Evolutionary conservation across 2,113 vertebrate species (phyloP).

Genomic region (Oxyruncus cristatus): DNA sequence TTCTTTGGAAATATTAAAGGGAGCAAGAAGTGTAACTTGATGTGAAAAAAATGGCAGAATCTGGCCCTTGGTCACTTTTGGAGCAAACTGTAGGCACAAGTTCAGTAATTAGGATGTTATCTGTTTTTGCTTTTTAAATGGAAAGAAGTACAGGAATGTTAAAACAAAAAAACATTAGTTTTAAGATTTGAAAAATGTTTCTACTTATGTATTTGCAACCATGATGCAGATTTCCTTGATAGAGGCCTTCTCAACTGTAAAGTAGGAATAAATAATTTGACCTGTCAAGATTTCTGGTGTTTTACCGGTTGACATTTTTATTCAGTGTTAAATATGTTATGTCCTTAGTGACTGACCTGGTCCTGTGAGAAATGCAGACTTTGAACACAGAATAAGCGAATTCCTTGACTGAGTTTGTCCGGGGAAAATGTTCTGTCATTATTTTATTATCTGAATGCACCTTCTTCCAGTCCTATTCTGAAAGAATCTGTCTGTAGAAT

Average conservation of each 20-base stretch:
- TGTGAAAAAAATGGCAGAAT: not conserved
- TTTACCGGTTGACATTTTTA: not conserved
- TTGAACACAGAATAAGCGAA: not conserved
- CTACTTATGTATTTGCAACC: not conserved
- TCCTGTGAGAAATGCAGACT: not conserved
- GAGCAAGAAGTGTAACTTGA: not conserved
- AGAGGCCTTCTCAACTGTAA: not conserved
- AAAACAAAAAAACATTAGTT: not conserved
- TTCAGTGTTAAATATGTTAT: not conserved
- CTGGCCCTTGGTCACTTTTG: accelerated
- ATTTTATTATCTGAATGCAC: not conserved
- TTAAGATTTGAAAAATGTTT: not conserved
- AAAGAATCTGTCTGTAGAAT: not conserved
- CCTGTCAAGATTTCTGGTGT: not conserved
- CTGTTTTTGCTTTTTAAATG: not conserved
- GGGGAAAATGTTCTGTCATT: not conserved
- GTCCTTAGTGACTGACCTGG: not conserved
- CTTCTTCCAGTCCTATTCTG: not conserved
- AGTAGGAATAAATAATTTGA: not conserved
- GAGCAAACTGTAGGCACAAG: not conserved
- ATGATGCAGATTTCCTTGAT: not conserved
- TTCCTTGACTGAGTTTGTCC: not conserved
- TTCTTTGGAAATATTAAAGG: not conserved
- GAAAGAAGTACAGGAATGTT: not conserved
- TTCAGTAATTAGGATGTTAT: not conserved